phyloP scores from a whole-genome alignment of 2,113 vertebrate species.

The Scomber colias region DNA sequence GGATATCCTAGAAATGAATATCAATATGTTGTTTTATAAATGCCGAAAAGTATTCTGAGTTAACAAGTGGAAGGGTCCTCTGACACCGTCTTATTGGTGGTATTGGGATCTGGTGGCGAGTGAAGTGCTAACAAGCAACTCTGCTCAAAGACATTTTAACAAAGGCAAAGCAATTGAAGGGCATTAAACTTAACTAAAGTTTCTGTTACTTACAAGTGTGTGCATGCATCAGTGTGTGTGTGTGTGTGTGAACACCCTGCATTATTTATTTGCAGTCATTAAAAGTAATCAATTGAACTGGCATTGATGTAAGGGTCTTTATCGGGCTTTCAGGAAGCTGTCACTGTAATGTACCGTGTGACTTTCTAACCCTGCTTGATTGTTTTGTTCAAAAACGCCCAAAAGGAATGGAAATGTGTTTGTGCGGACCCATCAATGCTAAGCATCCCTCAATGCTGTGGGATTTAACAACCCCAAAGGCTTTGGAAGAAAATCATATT shows the following conservation, averaged over 20 bases:
- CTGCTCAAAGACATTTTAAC: slow-evolving; percentile 47
- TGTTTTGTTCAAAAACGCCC: slow-evolving; percentile 65
- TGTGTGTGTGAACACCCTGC: slow-evolving; percentile 47
- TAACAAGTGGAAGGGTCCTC: slow-evolving; percentile 20
- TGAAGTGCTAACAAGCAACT: slow-evolving; percentile 53
- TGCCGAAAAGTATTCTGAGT: slow-evolving; percentile 26
- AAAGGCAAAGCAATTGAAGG: slow-evolving; percentile 59
- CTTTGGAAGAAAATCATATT: slow-evolving; percentile 35
- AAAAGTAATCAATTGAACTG: slow-evolving; percentile 83
- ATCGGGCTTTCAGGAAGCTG: slow-evolving; percentile 79
- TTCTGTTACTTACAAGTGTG: slow-evolving; percentile 33
- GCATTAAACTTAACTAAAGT: slow-evolving; percentile 55
- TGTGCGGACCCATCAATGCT: slow-evolving; percentile 43
- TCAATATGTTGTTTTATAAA: slow-evolving; percentile 19
- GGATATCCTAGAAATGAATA: slow-evolving; percentile 1
- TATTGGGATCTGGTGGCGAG: slow-evolving; percentile 19
- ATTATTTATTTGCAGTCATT: slow-evolving; percentile 85
- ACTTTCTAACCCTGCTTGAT: slow-evolving; percentile 68
- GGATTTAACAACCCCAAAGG: slow-evolving; percentile 50
- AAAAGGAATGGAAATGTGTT: slow-evolving; percentile 52
- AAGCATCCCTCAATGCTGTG: slow-evolving; percentile 49
- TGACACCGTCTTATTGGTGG: slow-evolving; percentile 7
- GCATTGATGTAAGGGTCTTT: slow-evolving; percentile 80
- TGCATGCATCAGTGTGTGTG: slow-evolving; percentile 11
- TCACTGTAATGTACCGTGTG: slow-evolving; percentile 79